Percentiles rank a stretch among this genome's conserved stretches.
phyloP scores from a whole-genome alignment of 2,888 invertebrate genomes.

The Lochmaea crataegi region DNA sequence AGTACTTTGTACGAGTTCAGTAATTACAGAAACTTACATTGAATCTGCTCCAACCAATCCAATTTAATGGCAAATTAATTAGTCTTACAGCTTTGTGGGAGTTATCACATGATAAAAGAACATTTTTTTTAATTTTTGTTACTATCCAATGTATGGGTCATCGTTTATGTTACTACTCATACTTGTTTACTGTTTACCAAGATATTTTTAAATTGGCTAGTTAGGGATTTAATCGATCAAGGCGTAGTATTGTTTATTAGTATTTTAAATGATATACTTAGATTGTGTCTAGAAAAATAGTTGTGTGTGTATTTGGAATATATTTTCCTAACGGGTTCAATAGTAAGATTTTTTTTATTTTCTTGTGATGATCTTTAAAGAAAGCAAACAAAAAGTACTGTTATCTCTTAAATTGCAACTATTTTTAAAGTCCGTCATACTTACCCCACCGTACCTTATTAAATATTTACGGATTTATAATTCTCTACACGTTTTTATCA shows the following conservation, averaged over 20 bases:
- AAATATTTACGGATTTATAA: no score
- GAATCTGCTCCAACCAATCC: background rate
- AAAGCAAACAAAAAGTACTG: no score
- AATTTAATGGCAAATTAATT: background rate
- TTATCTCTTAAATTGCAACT: no score
- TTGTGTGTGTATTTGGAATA: background rate
- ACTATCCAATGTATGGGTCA: background rate
- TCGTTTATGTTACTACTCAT: background rate
- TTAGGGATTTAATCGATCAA: background rate
- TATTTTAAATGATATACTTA: background rate
- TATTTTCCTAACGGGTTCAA: background rate
- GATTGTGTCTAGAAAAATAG: background rate
- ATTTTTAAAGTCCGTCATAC: no score
- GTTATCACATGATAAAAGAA: background rate
- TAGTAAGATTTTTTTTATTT: no score
- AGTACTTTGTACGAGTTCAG: background rate
- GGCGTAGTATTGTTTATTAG: background rate
- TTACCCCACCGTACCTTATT: no score
- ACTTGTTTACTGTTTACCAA: slow-evolving; percentile 8
- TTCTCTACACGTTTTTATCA: no score
- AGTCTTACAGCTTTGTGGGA: background rate
- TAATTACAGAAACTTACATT: background rate
- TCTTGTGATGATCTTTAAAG: no score
- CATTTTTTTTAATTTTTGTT: background rate
- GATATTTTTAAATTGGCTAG: slow-evolving; percentile 6